Base-by-base conservation (phyloP, 1,140 invertebrate genomes). In the Cyclina sinensis region DNA sequence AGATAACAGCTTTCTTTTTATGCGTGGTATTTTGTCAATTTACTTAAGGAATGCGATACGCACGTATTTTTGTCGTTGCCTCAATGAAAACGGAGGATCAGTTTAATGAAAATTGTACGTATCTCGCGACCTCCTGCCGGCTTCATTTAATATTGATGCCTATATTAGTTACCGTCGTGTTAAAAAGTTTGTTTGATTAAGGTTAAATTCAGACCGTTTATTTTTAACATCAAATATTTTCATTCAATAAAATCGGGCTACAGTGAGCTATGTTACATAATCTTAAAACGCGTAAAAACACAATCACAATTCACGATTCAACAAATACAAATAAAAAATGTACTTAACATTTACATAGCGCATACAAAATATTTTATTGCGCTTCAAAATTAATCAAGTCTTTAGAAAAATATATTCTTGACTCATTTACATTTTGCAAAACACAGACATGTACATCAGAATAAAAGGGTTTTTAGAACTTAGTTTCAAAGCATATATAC, bases 11-110 rank as follows among this genome's bases (percentile, higher is more conserved):
- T 70, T 35, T 39, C 65, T 39, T 70, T 70, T 43, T 70, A 70
- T 37, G 37, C 39, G 30, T 70, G 65, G 32, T 70, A 70, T 70
- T 70, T 43, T 43, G 37, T 43, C 65, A 70, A 70, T 70, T 70
- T 43, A 27, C 24, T 27, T 27, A 27, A 5, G 65, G 65, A 70
- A 39, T 70, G 65, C 18, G 32, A 70, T 70, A 39, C 32, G 65
- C 7, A 11, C 57, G 57, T 24, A 21, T 62, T 62, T 62, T 62
- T 62, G 57, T 62, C 24, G 57, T 62, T 62, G n/a, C 24, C 24
- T 9, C 24, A 27, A 62, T 62, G 57, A 62, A 62, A 62, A 43
- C 3, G 27, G n/a, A 37, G 65, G 65, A 70, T 70, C 65, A 70
- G 32, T 43, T 37, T 7, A 27, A 70, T 27, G 24, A 27, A 70